Base-by-base conservation (phyloP, 2,113 vertebrate species). In the Salminus brasiliensis region DNA sequence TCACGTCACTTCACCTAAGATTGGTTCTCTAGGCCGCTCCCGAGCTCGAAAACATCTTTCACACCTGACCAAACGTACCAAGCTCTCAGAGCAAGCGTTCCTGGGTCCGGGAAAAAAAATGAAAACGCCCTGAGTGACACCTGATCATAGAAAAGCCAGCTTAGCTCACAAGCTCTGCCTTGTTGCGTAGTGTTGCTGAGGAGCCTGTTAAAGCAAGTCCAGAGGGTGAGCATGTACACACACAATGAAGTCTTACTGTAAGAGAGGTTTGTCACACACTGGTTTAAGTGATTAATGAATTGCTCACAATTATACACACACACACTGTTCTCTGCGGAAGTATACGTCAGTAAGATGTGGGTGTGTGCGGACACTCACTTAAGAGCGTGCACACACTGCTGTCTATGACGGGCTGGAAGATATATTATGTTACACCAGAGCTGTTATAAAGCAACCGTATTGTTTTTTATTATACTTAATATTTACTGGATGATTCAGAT, bases 141-240 rank as follows among this genome's bases (percentile, higher is more conserved):
- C 12, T 15, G 47, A 49, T 43, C 23, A 60, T 27, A 52, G 49
- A 21, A 18, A 43, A 41, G 41, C 16, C 0, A 16, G 2, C 36
- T 39, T 23, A 36, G 15, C 32, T 29, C 25, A 13, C 16, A 39
- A 27, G 12, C 15, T n/a, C n/a, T 18, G 25, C 2, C 15, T 29
- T 5, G 30, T 63, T 21, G 13, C 30, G 1, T 4, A 39, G 34
- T n/a, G 32, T 36, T 34, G 25, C 32, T 23, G 0, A 36, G 16
- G 34, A 47, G 41, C 84, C 29, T 82, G 83, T 87, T 82, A 73
- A 53, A 81, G 66, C 87, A 77, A 67, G 79, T 83, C 36, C 27
- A 45, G 15, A 53, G 12, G 13, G 49, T 36, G 63, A 30, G 11
- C 43, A 29, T 78, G 25, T 72, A 78, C 60, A 29, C 34, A 66